Evolutionary conservation across 2,113 vertebrate species (phyloP), one percentile per base, ranked within the genome.

Genomic region (Thunnus thynnus): DNA sequence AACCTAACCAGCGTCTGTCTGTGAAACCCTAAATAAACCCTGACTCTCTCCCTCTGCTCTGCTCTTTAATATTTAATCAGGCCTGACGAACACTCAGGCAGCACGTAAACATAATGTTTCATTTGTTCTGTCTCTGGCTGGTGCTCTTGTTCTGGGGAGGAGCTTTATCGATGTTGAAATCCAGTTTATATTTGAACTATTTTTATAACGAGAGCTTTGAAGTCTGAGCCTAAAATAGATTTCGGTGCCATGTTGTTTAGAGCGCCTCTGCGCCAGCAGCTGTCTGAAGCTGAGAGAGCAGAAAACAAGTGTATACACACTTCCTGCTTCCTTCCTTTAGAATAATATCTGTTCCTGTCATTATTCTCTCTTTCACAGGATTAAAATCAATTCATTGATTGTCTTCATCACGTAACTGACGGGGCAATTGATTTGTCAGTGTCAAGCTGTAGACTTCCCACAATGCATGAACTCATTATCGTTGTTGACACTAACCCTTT

Each of bases 51-150:
- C 78, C 2, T 55, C 71, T 32, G 72, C 51, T 76, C 52, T 0
- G 47, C 54, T 84, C 18, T 1, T 91, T 47, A 85, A 83, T 85
- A 85, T 80, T 85, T 86, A 71, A 88, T 51, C 55, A 18, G 58
- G 1, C 27, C 57, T 0, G 36, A 64, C 10, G 47, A 32, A 4
- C 50, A 13, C 18, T 27, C 2, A 13, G 44, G n/a, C 50, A 5
- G 18, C 66, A 80, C 14, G 41, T 76, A 74, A 80, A 73, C 71
- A 64, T 52, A 64, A 48, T 25, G 72, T 27, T 62, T 7, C 41
- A n/a, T 81, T 82, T 65, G 52, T 57, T 72, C 71, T 62, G 63
- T 51, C 48, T 57, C 11, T 0, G 3, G 41, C 22, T 11, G 41
- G 25, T 10, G 55, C 32, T 46, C 52, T 50, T 13, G 0, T 30